A percentile compares a stretch with the other conserved stretches of the same genome.
Conservation (phyloP, 2,797 vertebrate species). For the Eulemur albifrons region DNA sequence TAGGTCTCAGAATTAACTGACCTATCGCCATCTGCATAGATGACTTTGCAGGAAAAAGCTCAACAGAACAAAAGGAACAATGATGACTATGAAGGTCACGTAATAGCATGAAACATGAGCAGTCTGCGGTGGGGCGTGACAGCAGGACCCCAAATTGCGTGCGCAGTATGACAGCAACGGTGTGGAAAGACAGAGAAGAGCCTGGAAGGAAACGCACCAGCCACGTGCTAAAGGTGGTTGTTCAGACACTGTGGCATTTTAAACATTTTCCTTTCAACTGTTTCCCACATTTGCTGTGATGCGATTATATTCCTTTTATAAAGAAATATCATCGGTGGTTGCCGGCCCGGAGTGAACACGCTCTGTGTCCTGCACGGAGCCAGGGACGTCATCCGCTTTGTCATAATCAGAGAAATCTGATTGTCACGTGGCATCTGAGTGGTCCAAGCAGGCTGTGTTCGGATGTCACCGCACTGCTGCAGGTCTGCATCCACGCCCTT, state of each 20-base stretch:
- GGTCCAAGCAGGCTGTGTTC: neutral
- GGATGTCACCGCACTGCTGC: accelerated
- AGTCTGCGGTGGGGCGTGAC: accelerated
- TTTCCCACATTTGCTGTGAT: neutral
- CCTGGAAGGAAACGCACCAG: accelerated
- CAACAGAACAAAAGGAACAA: neutral
- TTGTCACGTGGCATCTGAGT: accelerated
- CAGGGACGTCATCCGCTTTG: neutral
- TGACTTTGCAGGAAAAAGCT: too few species aligned
- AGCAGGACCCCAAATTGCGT: accelerated
- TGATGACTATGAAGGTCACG: accelerated
- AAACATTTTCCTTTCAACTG: neutral
- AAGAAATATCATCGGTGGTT: too few species aligned
- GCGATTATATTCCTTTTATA: accelerated
- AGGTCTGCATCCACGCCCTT: accelerated
- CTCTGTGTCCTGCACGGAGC: too few species aligned
- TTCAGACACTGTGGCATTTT: accelerated
- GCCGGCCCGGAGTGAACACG: accelerated
- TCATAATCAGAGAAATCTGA: neutral
- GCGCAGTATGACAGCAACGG: accelerated
- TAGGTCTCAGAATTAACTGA: too few species aligned
- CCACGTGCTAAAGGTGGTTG: accelerated
- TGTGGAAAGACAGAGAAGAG: too few species aligned
- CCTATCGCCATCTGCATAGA: too few species aligned
- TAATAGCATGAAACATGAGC: accelerated